Conservation (phyloP, 2,113 vertebrate species). For the Campylorhamphus procurvoides region DNA sequence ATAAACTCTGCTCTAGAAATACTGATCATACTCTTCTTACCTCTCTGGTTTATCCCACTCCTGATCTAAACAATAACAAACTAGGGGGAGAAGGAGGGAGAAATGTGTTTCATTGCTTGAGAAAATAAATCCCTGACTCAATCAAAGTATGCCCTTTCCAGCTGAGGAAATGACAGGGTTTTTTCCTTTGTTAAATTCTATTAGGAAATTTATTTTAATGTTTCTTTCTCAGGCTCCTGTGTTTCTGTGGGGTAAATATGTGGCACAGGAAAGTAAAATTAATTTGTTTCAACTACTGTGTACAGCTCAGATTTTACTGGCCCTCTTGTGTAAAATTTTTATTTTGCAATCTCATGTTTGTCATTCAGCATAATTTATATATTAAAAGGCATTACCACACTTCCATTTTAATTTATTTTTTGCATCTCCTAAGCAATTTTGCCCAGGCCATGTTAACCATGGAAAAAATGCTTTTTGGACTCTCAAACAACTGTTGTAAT, state of each 20-base stretch:
- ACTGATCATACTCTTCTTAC: neutral
- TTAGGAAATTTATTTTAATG: neutral
- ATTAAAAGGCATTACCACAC: neutral
- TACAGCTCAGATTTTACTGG: neutral
- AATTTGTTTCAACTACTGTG: neutral
- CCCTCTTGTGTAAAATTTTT: neutral
- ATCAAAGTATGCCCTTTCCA: neutral
- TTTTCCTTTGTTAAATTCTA: neutral
- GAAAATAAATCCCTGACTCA: neutral
- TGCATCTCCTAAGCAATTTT: neutral
- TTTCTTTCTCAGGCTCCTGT: neutral
- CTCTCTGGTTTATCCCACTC: neutral
- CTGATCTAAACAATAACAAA: neutral
- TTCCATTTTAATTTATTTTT: neutral
- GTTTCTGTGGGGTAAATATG: neutral
- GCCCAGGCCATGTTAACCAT: neutral
- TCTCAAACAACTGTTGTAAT: neutral
- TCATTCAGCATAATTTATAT: neutral
- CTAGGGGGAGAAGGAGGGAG: neutral
- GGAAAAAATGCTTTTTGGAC: neutral
- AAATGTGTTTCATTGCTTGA: neutral
- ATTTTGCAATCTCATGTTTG: neutral
- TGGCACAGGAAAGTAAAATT: neutral
- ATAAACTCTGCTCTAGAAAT: neutral
- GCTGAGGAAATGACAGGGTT: neutral